Conservation (phyloP, 2,113 vertebrate species). For the Ciconia stormi region DNA sequence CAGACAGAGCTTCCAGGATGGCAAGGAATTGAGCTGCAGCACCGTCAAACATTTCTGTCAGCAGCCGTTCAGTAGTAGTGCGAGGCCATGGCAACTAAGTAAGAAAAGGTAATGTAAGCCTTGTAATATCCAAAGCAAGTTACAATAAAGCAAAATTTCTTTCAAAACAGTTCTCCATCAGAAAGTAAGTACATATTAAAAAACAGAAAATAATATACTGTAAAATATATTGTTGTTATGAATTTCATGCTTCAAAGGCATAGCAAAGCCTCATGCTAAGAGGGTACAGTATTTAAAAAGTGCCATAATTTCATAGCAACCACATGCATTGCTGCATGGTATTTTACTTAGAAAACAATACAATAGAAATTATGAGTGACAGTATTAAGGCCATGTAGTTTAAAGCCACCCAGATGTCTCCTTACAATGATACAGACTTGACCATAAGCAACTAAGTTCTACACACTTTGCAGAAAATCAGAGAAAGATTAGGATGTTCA, state of each 20-base stretch:
- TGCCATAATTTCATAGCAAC: background rate
- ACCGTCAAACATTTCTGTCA: slow-evolving; percentile 84
- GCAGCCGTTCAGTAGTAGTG: slow-evolving; percentile 76
- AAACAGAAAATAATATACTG: background rate
- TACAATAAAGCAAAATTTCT: background rate
- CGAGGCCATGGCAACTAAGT: slow-evolving; percentile 82
- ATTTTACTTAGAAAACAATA: background rate
- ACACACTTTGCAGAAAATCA: background rate
- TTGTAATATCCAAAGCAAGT: background rate
- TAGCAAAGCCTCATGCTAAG: background rate
- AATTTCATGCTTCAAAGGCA: background rate
- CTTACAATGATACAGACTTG: background rate
- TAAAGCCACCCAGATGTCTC: background rate
- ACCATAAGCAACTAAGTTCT: background rate
- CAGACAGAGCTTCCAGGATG: slow-evolving; percentile 85
- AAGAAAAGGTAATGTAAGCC: background rate
- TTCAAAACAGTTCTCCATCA: background rate
- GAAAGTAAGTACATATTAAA: background rate
- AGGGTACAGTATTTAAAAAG: background rate
- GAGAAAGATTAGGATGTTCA: background rate
- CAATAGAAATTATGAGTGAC: background rate
- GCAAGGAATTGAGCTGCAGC: slow-evolving; percentile 83
- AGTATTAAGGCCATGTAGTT: background rate
- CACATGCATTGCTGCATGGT: background rate
- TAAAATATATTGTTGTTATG: background rate